Evolutionary conservation across 2,888 invertebrate species (phyloP).

Genomic region (Actias luna): DNA sequence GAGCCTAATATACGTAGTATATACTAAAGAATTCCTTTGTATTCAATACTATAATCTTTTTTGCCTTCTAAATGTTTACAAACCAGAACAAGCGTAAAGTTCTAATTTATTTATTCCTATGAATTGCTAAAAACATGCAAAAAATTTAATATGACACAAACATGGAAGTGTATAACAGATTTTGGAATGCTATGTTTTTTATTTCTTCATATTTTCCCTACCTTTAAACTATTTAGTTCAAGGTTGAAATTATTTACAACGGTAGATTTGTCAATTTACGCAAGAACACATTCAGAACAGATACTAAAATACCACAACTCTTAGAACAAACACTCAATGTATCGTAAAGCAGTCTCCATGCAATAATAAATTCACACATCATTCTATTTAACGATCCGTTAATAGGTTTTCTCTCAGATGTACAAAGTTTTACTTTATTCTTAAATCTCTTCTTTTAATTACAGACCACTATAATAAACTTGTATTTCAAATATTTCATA

Average conservation of each 20-base stretch:
- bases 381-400: constrained; percentile 23
- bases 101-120: background rate
- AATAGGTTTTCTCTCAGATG: constrained; percentile 16
- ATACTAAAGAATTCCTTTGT: no score
- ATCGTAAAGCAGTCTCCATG: constrained; percentile 22
- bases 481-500: no score
- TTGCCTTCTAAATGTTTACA: background rate
- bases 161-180: background rate
- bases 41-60: no score
- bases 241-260: constrained; percentile 6
- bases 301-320: constrained; percentile 16
- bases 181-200: background rate
- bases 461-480: no score
- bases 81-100: background rate
- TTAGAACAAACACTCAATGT: constrained; percentile 23
- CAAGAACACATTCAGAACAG: constrained; percentile 8
- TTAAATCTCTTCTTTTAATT: background rate
- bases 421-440: constrained; percentile 9
- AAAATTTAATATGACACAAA: background rate
- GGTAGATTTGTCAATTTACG: background rate
- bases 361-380: constrained; percentile 23
- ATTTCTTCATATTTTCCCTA: background rate
- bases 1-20: no score
- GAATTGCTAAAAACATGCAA: background rate
- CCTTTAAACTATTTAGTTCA: background rate